Percentiles rank a stretch among this genome's conserved stretches.
These are phyloP conservation scores for Ormyrus rosae DNA, from an alignment of 2,888 invertebrate genomes.

Conservation along the genomic window DNA sequence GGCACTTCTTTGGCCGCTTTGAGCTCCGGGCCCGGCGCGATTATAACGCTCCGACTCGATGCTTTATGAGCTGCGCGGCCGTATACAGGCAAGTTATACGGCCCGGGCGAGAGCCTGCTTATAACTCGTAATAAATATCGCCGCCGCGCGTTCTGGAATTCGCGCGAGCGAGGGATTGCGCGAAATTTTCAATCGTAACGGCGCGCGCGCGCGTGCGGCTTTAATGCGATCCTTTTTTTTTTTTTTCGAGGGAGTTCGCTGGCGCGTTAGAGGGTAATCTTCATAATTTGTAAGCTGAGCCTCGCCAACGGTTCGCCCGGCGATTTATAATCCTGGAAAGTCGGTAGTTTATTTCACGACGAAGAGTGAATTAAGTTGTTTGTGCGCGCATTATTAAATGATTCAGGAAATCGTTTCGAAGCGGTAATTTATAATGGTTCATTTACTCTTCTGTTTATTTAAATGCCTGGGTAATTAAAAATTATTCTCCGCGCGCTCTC, in stretches of 20 bases:
- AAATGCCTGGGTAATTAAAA: too few relatives aligned
- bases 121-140: slow-evolving; percentile 44
- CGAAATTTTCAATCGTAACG: slow-evolving; percentile 18
- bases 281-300: too few relatives aligned
- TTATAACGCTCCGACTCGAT: slow-evolving; percentile 26
- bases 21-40: background rate
- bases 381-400: too few relatives aligned
- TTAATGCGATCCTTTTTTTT: too few relatives aligned
- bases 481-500: too few relatives aligned
- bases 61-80: slow-evolving; percentile 35
- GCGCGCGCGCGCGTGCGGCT: background rate
- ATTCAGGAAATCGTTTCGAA: too few relatives aligned
- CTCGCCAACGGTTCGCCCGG: too few relatives aligned
- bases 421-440: too few relatives aligned
- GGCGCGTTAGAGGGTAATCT: too few relatives aligned
- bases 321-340: background rate
- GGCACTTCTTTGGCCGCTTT: slow-evolving; percentile 34
- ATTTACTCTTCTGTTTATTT: too few relatives aligned
- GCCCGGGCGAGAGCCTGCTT: slow-evolving; percentile 6
- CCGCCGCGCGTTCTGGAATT: slow-evolving; percentile 35
- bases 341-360: background rate
- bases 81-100: slow-evolving; percentile 26
- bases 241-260: too few relatives aligned
- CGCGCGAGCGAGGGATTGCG: slow-evolving; percentile 15
- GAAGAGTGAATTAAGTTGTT: too few relatives aligned